These are phyloP conservation scores for Zosterops borbonicus DNA, from an alignment of 2,113 vertebrate genomes.

Conservation along the genomic window DNA sequence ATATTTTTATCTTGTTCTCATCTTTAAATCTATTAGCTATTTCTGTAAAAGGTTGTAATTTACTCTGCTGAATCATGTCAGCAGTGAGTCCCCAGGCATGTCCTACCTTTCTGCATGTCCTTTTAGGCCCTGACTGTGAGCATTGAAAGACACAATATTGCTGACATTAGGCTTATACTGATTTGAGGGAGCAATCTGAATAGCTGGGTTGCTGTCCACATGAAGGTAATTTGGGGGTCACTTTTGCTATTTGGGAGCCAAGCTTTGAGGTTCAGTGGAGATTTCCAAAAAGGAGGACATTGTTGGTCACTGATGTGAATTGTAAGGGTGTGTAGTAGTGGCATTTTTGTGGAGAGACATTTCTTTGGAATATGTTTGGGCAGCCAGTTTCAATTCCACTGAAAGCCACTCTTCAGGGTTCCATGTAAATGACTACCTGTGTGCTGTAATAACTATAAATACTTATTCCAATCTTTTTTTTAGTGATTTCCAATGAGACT, in stretches of 20 bases:
- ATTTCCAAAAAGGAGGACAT: not conserved
- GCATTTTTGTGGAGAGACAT: not conserved
- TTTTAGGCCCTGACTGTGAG: not conserved
- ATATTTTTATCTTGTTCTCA: not conserved
- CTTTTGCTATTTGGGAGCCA: not conserved
- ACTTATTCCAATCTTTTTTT: not conserved
- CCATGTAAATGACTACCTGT: not conserved
- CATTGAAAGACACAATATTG: not conserved
- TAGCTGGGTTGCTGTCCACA: not conserved
- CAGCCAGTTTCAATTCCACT: not conserved
- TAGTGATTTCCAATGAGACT: not conserved
- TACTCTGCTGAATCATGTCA: not conserved
- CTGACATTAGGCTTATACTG: not conserved
- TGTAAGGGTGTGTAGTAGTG: not conserved
- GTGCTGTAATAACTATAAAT: not conserved
- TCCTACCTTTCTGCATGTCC: not conserved
- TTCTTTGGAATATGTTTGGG: not conserved
- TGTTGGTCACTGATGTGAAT: not conserved
- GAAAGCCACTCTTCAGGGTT: not conserved
- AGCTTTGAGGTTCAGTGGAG: not conserved
- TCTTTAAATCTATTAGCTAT: not conserved
- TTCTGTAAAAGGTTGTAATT: not conserved
- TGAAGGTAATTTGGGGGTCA: not conserved
- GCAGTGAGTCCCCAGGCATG: not conserved
- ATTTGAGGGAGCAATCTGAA: not conserved